Base-by-base conservation (phyloP, 2,113 vertebrate species). In the Rhineura floridana region DNA sequence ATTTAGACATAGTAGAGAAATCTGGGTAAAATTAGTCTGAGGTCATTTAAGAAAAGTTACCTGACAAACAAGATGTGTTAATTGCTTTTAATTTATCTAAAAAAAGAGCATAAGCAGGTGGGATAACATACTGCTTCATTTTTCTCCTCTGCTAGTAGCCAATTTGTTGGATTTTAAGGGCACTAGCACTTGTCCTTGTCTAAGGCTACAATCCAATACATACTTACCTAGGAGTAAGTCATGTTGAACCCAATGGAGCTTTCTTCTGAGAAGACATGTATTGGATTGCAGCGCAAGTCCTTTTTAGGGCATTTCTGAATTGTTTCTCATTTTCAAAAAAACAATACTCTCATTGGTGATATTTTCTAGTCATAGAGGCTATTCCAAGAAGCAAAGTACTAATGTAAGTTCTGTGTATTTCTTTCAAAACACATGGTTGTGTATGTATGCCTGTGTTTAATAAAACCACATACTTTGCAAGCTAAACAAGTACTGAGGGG, bases 1-100 rank as follows among this genome's bases (percentile, higher is more conserved):
- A 84, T 77, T 94, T 89, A 93, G 84, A 83, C 90, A 77, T 91
- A 95, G 96, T 96, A 88, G 91, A 96, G 88, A 91, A 95, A 93
- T 78, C 36, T 65, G 6, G 75, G 88, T 94, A 73, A 91, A 92
- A 76, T 86, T 80, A 92, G 84, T 48, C 87, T 73, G 89, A 84
- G 83, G 12, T 94, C 69, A 1, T 96, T 50, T 91, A 93, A 3
- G 79, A 46, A 4, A 21, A 76, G 19, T 91, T 52, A 70, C 76
- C 88, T 91, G 90, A 83, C 92, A 70, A 92, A 92, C 84, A 91
- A 84, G 81, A 89, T 85, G 85, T 92, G 91, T 95, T 96, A 95
- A 96, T 95, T 91, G 90, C 8, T 91, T 81, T 2, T 88, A 81
- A 21, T 76, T 85, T 91, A 79, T 65, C 91, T 2, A 1, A 33